Conservation (phyloP, 2,113 vertebrate genomes). For the Anarrhichthys ocellatus region DNA sequence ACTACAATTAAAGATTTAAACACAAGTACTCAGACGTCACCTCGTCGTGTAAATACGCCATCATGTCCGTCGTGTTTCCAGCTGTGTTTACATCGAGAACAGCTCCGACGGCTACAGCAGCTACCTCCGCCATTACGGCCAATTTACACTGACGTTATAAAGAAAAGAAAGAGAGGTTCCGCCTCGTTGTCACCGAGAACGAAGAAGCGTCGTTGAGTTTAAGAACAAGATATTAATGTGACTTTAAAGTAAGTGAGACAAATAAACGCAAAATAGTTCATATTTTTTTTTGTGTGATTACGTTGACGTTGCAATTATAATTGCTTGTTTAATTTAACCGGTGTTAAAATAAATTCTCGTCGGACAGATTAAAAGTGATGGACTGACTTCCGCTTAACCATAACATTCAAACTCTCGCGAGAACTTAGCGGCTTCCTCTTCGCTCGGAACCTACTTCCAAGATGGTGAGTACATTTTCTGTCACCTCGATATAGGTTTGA, state of each 20-base stretch:
- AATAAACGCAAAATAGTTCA: too few species aligned
- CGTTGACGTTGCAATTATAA: too few species aligned
- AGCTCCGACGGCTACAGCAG: not conserved
- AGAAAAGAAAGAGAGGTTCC: constrained; percentile 38
- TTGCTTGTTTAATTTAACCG: not conserved
- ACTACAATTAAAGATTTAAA: too few species aligned
- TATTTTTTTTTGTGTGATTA: rapidly evolving
- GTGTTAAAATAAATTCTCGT: rapidly evolving
- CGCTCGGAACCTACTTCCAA: constrained; percentile 82
- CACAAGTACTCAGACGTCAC: constrained; percentile 25
- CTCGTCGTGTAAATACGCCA: constrained; percentile 82
- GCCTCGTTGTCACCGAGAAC: not conserved
- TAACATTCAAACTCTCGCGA: constrained; percentile 75
- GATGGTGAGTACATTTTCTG: constrained; percentile 78
- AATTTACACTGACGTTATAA: constrained; percentile 2
- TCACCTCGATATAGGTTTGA: not conserved
- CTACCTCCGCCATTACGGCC: constrained; percentile 76
- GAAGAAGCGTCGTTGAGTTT: rapidly evolving
- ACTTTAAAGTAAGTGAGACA: rapidly evolving
- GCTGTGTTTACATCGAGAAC: constrained; percentile 56
- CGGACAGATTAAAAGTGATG: constrained; percentile 26
- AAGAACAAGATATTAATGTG: rapidly evolving
- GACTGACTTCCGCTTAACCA: constrained; percentile 59
- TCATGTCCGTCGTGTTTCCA: constrained; percentile 46
- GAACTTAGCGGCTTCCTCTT: constrained; percentile 76